Conservation (phyloP, 1,140 invertebrate species). For the Harpegnathos saltator region DNA sequence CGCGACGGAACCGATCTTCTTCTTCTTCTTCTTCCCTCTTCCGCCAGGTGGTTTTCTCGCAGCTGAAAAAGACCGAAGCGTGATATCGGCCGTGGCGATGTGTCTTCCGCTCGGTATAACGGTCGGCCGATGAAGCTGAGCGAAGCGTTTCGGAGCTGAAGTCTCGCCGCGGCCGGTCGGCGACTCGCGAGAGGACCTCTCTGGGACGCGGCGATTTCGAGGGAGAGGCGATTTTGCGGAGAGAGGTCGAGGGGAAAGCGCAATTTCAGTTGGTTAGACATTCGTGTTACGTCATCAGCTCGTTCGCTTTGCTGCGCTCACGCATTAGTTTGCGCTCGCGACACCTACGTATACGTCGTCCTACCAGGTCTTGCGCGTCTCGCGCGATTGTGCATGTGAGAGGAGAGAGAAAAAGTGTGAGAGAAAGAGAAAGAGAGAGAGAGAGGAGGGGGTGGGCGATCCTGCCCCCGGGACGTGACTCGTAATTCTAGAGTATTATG, state of each 20-base stretch:
- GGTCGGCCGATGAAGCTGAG: no score
- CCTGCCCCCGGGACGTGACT: slow-evolving; percentile 73
- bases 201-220: not conserved
- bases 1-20: no score
- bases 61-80: no score
- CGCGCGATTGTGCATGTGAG: slow-evolving; percentile 38
- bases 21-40: no score
- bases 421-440: no score
- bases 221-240: no score
- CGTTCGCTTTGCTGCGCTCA: not conserved
- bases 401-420: no score
- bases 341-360: not conserved
- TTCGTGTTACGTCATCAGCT: slow-evolving; percentile 5
- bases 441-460: slow-evolving; percentile 59
- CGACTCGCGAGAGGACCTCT: not conserved
- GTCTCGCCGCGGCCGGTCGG: no score
- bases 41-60: no score
- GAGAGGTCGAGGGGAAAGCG: not conserved
- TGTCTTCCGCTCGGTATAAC: no score
- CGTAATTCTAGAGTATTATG: slow-evolving; percentile 78
- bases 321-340: not conserved
- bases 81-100: no score
- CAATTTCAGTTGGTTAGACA: slow-evolving; percentile 2
- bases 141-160: no score
- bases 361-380: not conserved